phyloP scores from a whole-genome alignment of 2,797 vertebrate genomes.

The Hemitrygon akajei region DNA sequence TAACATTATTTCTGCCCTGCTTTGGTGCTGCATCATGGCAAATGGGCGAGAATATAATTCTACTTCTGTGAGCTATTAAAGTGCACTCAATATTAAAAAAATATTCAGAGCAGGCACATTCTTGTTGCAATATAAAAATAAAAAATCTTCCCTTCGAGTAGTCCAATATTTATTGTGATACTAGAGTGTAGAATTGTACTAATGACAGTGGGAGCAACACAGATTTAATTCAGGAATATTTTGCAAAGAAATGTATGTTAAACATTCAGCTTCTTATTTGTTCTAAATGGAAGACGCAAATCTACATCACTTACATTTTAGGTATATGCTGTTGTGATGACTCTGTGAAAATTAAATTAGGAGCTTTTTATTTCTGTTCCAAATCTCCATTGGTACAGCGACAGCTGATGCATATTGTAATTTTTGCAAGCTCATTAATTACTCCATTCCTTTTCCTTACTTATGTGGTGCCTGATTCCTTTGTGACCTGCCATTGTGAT shows the following conservation, averaged over 20 bases:
- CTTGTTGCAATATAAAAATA: background rate
- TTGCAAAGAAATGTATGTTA: background rate
- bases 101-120: background rate
- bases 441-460: background rate
- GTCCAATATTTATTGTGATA: background rate
- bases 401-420: background rate
- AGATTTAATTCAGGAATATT: background rate
- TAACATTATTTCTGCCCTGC: background rate
- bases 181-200: background rate
- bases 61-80: background rate
- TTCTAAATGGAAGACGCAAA: background rate
- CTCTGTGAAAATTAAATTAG: background rate
- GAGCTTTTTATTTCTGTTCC: background rate
- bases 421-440: conserved; percentile 27
- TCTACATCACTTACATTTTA: background rate
- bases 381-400: background rate
- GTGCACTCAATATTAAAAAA: background rate
- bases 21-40: background rate
- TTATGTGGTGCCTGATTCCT: background rate
- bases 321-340: background rate
- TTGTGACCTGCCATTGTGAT: background rate
- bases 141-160: background rate
- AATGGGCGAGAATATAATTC: background rate
- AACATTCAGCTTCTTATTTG: background rate
- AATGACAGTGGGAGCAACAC: background rate